Conservation (phyloP, 2,113 vertebrate genomes). For the Sander lucioperca region DNA sequence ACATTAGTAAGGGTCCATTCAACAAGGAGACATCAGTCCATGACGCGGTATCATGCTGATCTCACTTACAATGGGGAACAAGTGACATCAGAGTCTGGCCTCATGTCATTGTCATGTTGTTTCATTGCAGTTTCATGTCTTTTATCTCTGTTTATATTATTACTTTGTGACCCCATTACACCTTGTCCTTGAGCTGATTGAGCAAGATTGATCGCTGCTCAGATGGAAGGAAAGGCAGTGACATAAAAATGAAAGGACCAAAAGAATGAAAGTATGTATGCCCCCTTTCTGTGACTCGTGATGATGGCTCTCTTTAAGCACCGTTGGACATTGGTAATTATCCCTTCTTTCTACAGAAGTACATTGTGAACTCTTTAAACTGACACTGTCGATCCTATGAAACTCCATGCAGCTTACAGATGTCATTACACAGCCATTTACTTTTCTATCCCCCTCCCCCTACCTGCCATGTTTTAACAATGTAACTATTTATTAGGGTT, state of each 20-base stretch:
- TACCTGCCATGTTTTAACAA: too few relatives aligned
- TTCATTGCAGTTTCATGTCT: slow-evolving; percentile 5
- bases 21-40: neutral
- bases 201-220: slow-evolving; percentile 46
- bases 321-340: slow-evolving; percentile 27
- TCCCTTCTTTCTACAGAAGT: slow-evolving; percentile 6
- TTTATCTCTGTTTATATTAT: slow-evolving; percentile 17
- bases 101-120: neutral
- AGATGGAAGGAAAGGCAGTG: slow-evolving; percentile 14
- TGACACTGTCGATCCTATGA: neutral
- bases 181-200: slow-evolving; percentile 61
- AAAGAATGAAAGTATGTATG: slow-evolving; percentile 9
- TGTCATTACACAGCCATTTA: neutral
- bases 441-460: neutral
- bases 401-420: neutral
- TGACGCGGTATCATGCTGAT: neutral
- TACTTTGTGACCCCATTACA: slow-evolving; percentile 23
- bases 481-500: too few relatives aligned
- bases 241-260: slow-evolving; percentile 40
- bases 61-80: neutral
- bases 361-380: slow-evolving; percentile 7
- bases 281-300: slow-evolving; percentile 5
- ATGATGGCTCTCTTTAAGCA: slow-evolving; percentile 25
- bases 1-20: slow-evolving; percentile 4
- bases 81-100: neutral